phyloP scores from a whole-genome alignment of 2,113 vertebrate species.

The Catharus bicknelli region DNA sequence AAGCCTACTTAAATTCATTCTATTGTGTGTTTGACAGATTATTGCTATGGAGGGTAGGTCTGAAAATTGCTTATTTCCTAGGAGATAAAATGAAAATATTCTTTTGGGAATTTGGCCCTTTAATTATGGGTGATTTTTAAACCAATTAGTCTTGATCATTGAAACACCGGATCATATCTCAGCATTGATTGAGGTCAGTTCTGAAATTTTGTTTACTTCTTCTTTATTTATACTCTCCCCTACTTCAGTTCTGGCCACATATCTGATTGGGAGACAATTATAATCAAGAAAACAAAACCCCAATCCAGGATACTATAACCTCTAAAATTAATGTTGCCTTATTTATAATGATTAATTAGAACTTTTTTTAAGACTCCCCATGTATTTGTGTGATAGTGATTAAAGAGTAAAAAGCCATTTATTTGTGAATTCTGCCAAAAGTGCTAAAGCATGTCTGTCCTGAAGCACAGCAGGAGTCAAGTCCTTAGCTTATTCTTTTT shows the following conservation, averaged over 20 bases:
- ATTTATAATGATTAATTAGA: not conserved
- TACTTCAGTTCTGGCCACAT: not conserved
- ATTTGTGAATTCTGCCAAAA: not conserved
- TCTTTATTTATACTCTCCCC: not conserved
- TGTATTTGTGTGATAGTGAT: not conserved
- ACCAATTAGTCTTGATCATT: not conserved
- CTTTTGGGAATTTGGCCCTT: not conserved
- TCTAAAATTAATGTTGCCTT: not conserved
- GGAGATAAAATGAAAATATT: not conserved
- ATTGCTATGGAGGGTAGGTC: not conserved
- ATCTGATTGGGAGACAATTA: not conserved
- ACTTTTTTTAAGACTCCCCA: not conserved
- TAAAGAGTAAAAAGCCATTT: not conserved
- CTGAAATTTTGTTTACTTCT: not conserved
- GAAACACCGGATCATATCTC: slow-evolving; percentile 2
- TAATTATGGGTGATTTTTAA: slow-evolving; percentile 34
- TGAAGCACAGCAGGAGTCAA: not conserved
- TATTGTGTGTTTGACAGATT: not conserved
- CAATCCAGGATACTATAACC: not conserved
- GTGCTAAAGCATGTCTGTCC: not conserved
- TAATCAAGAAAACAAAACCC: not conserved
- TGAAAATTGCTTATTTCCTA: not conserved
- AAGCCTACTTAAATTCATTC: not conserved
- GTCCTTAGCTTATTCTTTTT: not conserved
- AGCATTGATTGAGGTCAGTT: not conserved